Percentiles rank a stretch among this genome's conserved stretches.
phyloP scores from a whole-genome alignment of 1,140 invertebrate species.

The Tetragonula clypearis region DNA sequence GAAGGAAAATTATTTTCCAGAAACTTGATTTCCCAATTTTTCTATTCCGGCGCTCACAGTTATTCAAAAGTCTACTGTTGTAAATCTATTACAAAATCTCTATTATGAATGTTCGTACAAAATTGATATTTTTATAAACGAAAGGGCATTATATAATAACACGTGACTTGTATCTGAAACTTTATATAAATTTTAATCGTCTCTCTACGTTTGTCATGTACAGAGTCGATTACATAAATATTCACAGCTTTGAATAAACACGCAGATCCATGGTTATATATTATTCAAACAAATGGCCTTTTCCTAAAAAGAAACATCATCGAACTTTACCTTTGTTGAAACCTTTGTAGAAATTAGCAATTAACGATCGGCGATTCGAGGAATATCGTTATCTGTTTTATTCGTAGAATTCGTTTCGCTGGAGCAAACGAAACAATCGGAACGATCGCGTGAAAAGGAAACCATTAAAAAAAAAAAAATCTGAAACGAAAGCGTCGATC shows the following conservation, averaged over 20 bases:
- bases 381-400: neutral
- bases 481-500: neutral
- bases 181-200: neutral
- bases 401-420: neutral
- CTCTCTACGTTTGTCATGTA: neutral
- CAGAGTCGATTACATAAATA: neutral
- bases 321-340: neutral
- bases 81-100: too few relatives aligned
- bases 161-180: neutral
- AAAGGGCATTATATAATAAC: neutral
- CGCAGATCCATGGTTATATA: neutral
- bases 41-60: too few relatives aligned
- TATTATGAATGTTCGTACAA: too few relatives aligned
- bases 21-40: too few relatives aligned
- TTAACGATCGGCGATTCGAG: neutral
- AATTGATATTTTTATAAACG: too few relatives aligned
- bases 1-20: too few relatives aligned
- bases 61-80: too few relatives aligned
- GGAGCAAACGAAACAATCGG: too few relatives aligned
- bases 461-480: neutral
- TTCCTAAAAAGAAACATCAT: neutral
- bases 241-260: neutral
- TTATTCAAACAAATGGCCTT: neutral
- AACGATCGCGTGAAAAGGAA: neutral
- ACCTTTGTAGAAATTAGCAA: neutral